Base-by-base conservation (phyloP, 2,888 invertebrate species). In the Euzetes globulus region DNA sequence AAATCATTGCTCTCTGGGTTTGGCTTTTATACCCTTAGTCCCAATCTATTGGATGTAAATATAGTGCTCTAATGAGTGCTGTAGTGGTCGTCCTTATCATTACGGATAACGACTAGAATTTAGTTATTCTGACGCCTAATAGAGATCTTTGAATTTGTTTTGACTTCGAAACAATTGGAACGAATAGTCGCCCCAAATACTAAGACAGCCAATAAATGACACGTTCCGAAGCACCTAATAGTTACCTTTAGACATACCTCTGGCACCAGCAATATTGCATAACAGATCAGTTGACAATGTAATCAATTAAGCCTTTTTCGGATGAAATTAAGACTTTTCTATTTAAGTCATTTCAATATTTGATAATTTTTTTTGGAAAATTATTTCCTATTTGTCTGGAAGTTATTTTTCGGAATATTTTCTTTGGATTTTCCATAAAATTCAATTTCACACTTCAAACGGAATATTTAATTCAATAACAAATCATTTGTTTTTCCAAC, bases 1-100 rank as follows among this genome's bases (percentile, higher is more conserved):
- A 55, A 55, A 55, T 55, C 55, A 55, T 55, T 55, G 55, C 55
- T 55, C 55, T 55, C 55, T 25, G 55, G 7, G 22, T 25, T 55
- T 25, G 55, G 25, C 55, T 55, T 55, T 55, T 55, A 55, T 55
- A 55, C 55, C 55, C 55, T 33, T 6, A 33, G 33, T 6, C 33
- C 9, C 33, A 33, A 33, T 33, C 33, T 47, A 47, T 47, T 47
- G 47, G 47, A n/a, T 47, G 17, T 47, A n/a, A 47, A 47, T 13
- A 47, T 47, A 47, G 17, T 47, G 7, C n/a, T 47, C 47, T n/a
- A 47, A 13, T 47, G 47, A 17, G n/a, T 47, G 47, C 47, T n/a
- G 33, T 33, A 33, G 33, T 33, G 33, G 33, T 47, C 47, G 47
- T 47, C n/a, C 17, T 47, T 47, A 47, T 47, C 47, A 47, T 17